phyloP scores from a whole-genome alignment of 2,888 invertebrate genomes.

The Stictocephala bisonia region DNA sequence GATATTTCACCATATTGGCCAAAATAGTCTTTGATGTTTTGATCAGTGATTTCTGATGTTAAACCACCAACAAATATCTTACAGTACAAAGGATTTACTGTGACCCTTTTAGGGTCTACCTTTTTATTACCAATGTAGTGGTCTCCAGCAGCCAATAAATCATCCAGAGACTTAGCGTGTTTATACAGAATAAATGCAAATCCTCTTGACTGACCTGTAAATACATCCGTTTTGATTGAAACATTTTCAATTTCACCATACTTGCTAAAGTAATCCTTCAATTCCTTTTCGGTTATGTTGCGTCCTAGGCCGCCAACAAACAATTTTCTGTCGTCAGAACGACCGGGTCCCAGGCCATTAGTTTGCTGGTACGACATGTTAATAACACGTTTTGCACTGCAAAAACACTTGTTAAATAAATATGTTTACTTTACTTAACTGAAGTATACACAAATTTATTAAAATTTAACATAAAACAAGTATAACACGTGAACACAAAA shows the following conservation, averaged over 20 bases:
- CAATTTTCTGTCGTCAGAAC: constrained; percentile 70
- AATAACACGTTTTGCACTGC: not conserved
- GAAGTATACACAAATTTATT: not conserved
- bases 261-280: constrained; percentile 72
- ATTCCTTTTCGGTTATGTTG: constrained; percentile 71
- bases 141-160: constrained; percentile 67
- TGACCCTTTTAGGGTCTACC: constrained; percentile 74
- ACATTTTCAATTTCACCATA: constrained; percentile 73
- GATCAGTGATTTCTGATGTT: constrained; percentile 71
- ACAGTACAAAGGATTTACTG: constrained; percentile 70
- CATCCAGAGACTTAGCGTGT: constrained; percentile 69
- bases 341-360: constrained; percentile 62
- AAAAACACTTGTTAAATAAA: not conserved
- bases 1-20: constrained; percentile 71
- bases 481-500: constrained; percentile 33
- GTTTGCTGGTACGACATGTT: constrained; percentile 27
- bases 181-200: constrained; percentile 76
- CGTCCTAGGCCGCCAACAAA: constrained; percentile 75
- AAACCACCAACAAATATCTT: constrained; percentile 76
- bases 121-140: constrained; percentile 73
- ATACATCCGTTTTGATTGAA: constrained; percentile 73
- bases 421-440: not conserved
- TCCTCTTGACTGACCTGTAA: constrained; percentile 72
- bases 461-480: not conserved
- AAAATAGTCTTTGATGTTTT: constrained; percentile 72